Evolutionary conservation across 2,797 vertebrate genomes (phyloP).

Genomic region (Myotis findleyi): DNA sequence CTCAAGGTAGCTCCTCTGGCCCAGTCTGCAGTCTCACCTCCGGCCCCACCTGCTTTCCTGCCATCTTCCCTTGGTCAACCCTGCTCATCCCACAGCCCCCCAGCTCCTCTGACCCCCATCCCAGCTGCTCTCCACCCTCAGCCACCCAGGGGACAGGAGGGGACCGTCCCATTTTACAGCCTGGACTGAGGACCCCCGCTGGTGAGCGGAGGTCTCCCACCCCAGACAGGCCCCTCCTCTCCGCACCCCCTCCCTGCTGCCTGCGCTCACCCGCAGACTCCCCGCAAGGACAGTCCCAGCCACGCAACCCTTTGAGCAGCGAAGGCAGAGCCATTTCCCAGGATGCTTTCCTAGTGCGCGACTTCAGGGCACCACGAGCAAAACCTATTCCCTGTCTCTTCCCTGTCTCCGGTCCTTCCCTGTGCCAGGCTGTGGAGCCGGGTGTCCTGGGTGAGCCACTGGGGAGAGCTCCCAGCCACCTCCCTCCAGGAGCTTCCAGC

Average conservation of each 20-base stretch:
- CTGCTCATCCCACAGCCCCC: background rate
- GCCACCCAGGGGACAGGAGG: background rate
- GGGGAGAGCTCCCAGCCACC: too few relatives aligned
- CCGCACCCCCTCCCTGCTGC: background rate
- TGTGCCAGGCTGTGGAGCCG: too few relatives aligned
- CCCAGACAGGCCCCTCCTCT: background rate
- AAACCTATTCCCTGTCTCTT: background rate
- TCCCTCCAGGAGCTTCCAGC: background rate
- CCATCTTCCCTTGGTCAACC: background rate
- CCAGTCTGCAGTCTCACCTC: background rate
- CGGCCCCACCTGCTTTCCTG: background rate
- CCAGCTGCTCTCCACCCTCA: background rate
- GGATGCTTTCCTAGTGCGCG: background rate
- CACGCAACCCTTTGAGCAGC: background rate
- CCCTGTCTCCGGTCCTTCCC: rapidly evolving
- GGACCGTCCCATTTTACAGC: background rate
- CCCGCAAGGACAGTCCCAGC: background rate
- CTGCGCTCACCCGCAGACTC: background rate
- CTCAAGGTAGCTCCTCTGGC: background rate
- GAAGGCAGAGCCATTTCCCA: background rate
- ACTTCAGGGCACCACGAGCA: too few relatives aligned
- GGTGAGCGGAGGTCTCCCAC: rapidly evolving
- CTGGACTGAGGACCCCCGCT: background rate
- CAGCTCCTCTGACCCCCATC: background rate
- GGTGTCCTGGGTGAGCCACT: background rate